These are phyloP conservation scores for Syngnathoides biaculeatus DNA, from an alignment of 2,113 vertebrate genomes.

Conservation along the genomic window DNA sequence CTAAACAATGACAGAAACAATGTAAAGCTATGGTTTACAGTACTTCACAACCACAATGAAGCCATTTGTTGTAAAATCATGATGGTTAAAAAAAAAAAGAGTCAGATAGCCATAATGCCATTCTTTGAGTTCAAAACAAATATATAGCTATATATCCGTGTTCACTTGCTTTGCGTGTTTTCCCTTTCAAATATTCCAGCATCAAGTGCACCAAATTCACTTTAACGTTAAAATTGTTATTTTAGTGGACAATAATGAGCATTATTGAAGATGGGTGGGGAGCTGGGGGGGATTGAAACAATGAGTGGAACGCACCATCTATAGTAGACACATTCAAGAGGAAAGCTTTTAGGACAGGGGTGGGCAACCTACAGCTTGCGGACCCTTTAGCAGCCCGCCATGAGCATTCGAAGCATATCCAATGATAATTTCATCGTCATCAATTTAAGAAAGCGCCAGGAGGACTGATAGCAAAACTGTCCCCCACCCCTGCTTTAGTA, in stretches of 20 bases:
- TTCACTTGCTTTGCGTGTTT: slow-evolving; percentile 59
- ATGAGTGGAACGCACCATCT: slow-evolving; percentile 49
- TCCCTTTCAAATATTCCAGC: slow-evolving; percentile 77
- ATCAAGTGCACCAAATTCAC: slow-evolving; percentile 74
- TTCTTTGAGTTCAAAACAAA: slow-evolving; percentile 42
- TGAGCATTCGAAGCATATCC: neutral
- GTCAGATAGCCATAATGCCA: slow-evolving; percentile 54
- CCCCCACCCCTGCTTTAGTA: neutral
- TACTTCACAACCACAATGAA: slow-evolving; percentile 69
- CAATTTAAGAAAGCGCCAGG: neutral
- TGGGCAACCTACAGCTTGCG: neutral
- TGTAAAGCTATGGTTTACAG: slow-evolving; percentile 82
- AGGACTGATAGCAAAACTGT: slow-evolving; percentile 45
- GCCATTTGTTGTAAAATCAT: slow-evolving; percentile 62
- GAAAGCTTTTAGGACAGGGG: slow-evolving; percentile 58
- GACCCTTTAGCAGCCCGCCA: neutral
- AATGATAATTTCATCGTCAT: neutral
- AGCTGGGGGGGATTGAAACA: neutral
- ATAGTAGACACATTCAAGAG: slow-evolving; percentile 68
- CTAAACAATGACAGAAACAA: slow-evolving; percentile 48
- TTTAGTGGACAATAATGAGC: slow-evolving; percentile 56
- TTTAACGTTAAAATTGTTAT: slow-evolving; percentile 60
- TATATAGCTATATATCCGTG: slow-evolving; percentile 35
- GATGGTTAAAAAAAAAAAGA: slow-evolving; percentile 51
- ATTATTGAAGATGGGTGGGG: slow-evolving; percentile 32